A percentile compares a stretch with the other conserved stretches of the same genome.
Conservation (phyloP, 2,797 vertebrate species). For the Pseudopleuronectes americanus region DNA sequence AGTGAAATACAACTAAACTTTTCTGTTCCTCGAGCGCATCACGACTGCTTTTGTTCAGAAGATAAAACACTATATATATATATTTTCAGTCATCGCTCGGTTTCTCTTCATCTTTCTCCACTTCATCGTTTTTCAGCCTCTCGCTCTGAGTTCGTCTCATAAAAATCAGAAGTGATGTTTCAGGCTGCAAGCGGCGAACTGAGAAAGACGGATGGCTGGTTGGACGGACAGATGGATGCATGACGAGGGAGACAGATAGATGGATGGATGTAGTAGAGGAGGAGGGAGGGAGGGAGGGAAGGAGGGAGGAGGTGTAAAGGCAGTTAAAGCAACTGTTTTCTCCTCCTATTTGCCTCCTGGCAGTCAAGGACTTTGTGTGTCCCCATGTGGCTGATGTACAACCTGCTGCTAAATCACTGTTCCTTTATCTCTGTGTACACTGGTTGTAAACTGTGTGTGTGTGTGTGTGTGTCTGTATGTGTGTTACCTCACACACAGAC, state of each 20-base stretch:
- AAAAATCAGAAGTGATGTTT: slow-evolving; percentile 63
- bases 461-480: neutral
- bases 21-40: too few species aligned
- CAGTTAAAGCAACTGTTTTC: slow-evolving; percentile 57
- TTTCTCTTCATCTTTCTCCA: neutral
- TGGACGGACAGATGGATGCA: slow-evolving; percentile 13
- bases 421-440: slow-evolving; percentile 46
- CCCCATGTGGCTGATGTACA: slow-evolving; percentile 57
- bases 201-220: slow-evolving; percentile 16
- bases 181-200: slow-evolving; percentile 35
- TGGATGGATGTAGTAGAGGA: slow-evolving; percentile 31
- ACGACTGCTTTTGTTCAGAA: too few species aligned
- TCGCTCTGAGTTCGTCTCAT: slow-evolving; percentile 7
- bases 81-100: too few species aligned
- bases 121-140: neutral
- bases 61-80: too few species aligned
- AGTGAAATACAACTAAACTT: too few species aligned
- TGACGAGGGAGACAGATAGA: slow-evolving; percentile 17
- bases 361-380: slow-evolving; percentile 59
- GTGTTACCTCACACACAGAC: slow-evolving; percentile 14
- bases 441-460: slow-evolving; percentile 12
- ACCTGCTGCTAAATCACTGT: slow-evolving; percentile 60
- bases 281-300: slow-evolving; percentile 1
- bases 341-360: slow-evolving; percentile 50
- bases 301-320: slow-evolving; percentile 8